phyloP scores from a whole-genome alignment of 2,888 invertebrate genomes.

The Parascotia fuliginaria region DNA sequence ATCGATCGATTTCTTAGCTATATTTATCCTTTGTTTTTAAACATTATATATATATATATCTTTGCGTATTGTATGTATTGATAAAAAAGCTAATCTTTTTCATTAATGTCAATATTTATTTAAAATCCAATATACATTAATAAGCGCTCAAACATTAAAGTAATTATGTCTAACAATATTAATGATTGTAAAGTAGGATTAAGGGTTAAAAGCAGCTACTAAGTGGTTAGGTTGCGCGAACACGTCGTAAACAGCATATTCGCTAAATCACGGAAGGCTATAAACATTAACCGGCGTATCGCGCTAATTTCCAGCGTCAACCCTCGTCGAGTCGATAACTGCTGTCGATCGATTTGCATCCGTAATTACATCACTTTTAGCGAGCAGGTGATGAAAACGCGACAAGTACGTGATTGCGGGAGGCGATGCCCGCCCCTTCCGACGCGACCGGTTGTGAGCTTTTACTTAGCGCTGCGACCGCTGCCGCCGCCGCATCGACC shows the following conservation, averaged over 20 bases:
- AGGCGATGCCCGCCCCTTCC: slow-evolving; percentile 73
- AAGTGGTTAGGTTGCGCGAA: slow-evolving; percentile 44
- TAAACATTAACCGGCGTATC: slow-evolving; percentile 79
- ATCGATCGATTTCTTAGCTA: slow-evolving; percentile 58
- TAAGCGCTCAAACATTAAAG: not conserved
- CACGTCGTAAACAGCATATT: slow-evolving; percentile 68
- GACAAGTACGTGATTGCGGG: slow-evolving; percentile 81
- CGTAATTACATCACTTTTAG: slow-evolving; percentile 84
- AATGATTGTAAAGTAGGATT: slow-evolving; percentile 1
- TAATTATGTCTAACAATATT: not conserved
- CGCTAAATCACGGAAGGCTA: slow-evolving; percentile 75
- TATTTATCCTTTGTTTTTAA: slow-evolving; percentile 65
- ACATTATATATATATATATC: slow-evolving; percentile 48
- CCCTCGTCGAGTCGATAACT: slow-evolving; percentile 79
- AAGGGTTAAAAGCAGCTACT: slow-evolving; percentile 14
- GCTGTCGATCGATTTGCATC: slow-evolving; percentile 84
- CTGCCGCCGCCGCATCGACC: slow-evolving; percentile 23
- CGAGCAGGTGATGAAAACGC: slow-evolving; percentile 83
- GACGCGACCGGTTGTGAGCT: slow-evolving; percentile 73
- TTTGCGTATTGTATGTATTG: slow-evolving; percentile 21
- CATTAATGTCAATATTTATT: not conserved
- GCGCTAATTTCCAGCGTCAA: slow-evolving; percentile 81
- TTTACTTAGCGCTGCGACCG: slow-evolving; percentile 53
- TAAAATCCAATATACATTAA: not conserved
- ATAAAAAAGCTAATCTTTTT: not conserved